These are phyloP conservation scores for Barypeithes pellucidus DNA, from an alignment of 2,888 invertebrate species.

Conservation along the genomic window DNA sequence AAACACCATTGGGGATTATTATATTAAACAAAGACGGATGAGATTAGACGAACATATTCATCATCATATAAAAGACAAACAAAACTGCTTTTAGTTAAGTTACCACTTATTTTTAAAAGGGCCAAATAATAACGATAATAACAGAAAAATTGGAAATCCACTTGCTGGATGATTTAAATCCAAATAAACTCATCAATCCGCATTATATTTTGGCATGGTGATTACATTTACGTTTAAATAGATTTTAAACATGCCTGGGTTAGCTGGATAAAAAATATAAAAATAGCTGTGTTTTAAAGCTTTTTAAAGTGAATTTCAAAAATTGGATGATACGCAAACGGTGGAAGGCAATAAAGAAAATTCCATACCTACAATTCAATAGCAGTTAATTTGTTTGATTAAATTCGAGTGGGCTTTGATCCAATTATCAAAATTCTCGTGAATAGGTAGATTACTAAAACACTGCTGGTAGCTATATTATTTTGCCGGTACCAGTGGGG, in stretches of 20 bases:
- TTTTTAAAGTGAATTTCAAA: slow-evolving; percentile 16
- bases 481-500: background rate
- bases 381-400: slow-evolving; percentile 59
- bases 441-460: slow-evolving; percentile 47
- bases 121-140: no score
- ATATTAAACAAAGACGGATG: no score
- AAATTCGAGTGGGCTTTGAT: slow-evolving; percentile 55
- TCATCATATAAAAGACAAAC: no score
- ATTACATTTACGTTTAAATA: background rate
- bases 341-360: slow-evolving; percentile 56
- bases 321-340: background rate
- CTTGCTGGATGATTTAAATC: background rate
- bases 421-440: slow-evolving; percentile 37
- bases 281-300: background rate
- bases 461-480: background rate
- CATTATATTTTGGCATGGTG: no score
- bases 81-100: no score
- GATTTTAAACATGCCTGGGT: background rate
- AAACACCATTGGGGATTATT: no score
- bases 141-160: no score
- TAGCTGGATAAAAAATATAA: background rate
- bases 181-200: no score
- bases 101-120: no score
- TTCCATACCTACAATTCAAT: slow-evolving; percentile 55
- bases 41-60: no score